Conservation (phyloP, 2,888 invertebrate species). For the Coelinius sp. region DNA sequence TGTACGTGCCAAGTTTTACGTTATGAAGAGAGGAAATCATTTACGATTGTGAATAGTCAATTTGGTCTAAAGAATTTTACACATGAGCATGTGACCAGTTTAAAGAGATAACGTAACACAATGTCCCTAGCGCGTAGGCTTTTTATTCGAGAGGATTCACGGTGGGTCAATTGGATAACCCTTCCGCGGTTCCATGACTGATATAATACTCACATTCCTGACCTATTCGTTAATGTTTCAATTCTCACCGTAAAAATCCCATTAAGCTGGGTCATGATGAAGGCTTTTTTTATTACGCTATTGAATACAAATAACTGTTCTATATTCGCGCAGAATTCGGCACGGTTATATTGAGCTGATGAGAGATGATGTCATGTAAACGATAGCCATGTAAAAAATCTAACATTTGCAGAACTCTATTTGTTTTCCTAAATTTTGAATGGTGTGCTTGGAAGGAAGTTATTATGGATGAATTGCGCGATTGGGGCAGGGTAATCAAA, state of each 20-base stretch:
- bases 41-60: constrained; percentile 1
- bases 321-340: not conserved
- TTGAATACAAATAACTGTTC: constrained; percentile 8
- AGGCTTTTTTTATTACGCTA: constrained; percentile 9
- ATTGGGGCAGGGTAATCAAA: constrained; percentile 21
- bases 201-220: constrained; percentile 54
- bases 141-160: constrained; percentile 53
- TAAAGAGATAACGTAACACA: not conserved
- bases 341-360: constrained; percentile 15
- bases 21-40: not conserved
- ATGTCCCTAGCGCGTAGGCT: constrained; percentile 53
- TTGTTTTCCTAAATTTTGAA: constrained; percentile 33
- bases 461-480: constrained; percentile 41
- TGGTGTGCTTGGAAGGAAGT: constrained; percentile 36
- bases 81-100: not conserved
- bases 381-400: constrained; percentile 3
- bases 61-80: not conserved
- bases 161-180: constrained; percentile 60
- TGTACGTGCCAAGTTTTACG: constrained; percentile 31
- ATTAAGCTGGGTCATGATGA: not conserved
- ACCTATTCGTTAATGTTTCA: constrained; percentile 56
- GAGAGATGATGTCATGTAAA: constrained; percentile 19
- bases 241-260: constrained; percentile 2
- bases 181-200: constrained; percentile 27
- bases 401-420: not conserved